Evolutionary conservation across 2,113 vertebrate genomes (phyloP).

Genomic region (Tetraodon nigroviridis): DNA sequence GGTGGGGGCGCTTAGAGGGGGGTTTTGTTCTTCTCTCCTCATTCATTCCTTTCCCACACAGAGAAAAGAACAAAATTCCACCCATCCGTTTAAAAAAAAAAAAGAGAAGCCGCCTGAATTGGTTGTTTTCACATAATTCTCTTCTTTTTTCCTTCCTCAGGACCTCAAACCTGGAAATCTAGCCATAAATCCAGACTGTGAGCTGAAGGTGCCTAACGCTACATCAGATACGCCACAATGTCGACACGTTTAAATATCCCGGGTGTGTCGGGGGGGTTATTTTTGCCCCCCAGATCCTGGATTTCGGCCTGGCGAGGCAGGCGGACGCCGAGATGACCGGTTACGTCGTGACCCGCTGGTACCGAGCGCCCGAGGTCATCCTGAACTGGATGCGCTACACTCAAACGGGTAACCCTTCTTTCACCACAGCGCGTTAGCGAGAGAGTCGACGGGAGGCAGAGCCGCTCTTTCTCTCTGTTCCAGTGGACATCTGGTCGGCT

Average conservation of each 20-base stretch:
- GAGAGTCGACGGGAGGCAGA: too few relatives aligned
- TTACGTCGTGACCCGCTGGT: constrained; percentile 98
- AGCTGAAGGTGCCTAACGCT: constrained; percentile 82
- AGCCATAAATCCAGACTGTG: constrained; percentile 94
- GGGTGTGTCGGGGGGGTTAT: too few relatives aligned
- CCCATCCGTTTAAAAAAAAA: too few relatives aligned
- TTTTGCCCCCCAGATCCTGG: constrained; percentile 80
- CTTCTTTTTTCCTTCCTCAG: constrained; percentile 57
- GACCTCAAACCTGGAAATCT: constrained; percentile 95
- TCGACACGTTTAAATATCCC: rapidly evolving
- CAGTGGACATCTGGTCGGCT: constrained; percentile 98
- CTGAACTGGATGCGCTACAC: constrained; percentile 98
- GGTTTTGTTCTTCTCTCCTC: constrained; percentile 35
- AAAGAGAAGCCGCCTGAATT: background rate
- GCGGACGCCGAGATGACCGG: constrained; percentile 94
- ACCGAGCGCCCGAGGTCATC: constrained; percentile 93
- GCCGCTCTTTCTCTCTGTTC: constrained; percentile 24
- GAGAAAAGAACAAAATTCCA: background rate
- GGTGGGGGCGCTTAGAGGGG: constrained; percentile 34
- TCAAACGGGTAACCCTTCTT: constrained; percentile 76
- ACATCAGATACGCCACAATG: rapidly evolving
- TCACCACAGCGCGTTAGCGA: background rate
- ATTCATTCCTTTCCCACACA: constrained; percentile 51
- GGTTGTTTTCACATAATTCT: background rate
- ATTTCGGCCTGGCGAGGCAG: constrained; percentile 92